phyloP scores from a whole-genome alignment of 2,888 invertebrate genomes.

The Harpalus rufipes region DNA sequence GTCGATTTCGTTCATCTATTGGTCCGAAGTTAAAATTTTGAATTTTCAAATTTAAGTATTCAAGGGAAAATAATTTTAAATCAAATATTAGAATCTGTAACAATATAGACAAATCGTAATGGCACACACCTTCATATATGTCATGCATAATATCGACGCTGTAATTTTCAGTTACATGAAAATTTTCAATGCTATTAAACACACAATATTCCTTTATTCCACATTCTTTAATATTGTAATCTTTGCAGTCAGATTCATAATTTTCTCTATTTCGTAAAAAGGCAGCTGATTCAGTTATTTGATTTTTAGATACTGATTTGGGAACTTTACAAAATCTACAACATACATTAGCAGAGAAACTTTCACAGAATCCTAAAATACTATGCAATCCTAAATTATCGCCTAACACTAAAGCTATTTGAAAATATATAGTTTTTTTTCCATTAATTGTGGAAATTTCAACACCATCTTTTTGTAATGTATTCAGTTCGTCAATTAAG shows the following conservation, averaged over 20 bases:
- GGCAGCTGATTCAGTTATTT: neutral
- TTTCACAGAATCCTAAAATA: constrained; percentile 66
- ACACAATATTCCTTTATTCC: constrained; percentile 55
- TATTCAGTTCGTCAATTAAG: neutral
- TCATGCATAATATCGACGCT: constrained; percentile 68
- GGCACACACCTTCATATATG: constrained; percentile 66
- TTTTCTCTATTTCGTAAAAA: constrained; percentile 48
- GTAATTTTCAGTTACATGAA: constrained; percentile 66
- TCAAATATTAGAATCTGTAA: constrained; percentile 30
- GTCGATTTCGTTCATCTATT: constrained; percentile 27
- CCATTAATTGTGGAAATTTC: neutral
- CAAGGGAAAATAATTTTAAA: constrained; percentile 34
- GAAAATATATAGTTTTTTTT: constrained; percentile 50
- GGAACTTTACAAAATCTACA: constrained; percentile 68
- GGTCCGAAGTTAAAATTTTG: constrained; percentile 34
- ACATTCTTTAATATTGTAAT: constrained; percentile 40
- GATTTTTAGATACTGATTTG: constrained; percentile 41
- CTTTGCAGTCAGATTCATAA: constrained; percentile 54
- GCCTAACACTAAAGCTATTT: constrained; percentile 60
- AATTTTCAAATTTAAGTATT: constrained; percentile 38
- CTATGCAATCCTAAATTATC: constrained; percentile 67
- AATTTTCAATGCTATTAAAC: constrained; percentile 46
- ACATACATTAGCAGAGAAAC: constrained; percentile 60
- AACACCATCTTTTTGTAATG: neutral
- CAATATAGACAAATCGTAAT: constrained; percentile 44